These are phyloP conservation scores for Aptenodytes patagonicus DNA, from an alignment of 2,113 vertebrate genomes.

Conservation along the genomic window DNA sequence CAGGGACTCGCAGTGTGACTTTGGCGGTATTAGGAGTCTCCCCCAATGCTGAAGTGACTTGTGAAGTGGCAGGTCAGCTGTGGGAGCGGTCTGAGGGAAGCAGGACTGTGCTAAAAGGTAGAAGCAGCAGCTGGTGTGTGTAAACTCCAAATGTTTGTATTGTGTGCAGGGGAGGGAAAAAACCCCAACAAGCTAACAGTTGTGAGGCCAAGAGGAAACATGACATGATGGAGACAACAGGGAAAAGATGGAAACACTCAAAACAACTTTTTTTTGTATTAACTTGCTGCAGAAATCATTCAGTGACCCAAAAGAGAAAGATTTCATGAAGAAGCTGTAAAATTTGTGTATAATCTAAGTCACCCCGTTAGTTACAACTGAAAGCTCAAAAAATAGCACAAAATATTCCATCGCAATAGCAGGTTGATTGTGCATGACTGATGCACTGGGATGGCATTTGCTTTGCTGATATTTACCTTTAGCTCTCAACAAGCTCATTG, in stretches of 20 bases:
- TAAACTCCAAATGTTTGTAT: neutral
- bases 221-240: fast-evolving
- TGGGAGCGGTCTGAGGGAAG: neutral
- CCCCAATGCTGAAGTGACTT: neutral
- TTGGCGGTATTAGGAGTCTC: neutral
- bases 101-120: neutral
- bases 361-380: neutral
- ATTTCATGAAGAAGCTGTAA: neutral
- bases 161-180: neutral
- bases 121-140: neutral
- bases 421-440: neutral
- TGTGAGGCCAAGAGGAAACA: neutral
- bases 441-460: neutral
- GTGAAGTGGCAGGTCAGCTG: neutral
- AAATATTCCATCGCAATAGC: neutral
- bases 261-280: neutral
- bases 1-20: neutral
- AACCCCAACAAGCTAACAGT: too few relatives aligned
- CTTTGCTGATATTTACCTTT: neutral
- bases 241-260: neutral
- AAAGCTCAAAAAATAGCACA: neutral
- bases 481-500: neutral
- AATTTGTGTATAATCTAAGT: neutral
- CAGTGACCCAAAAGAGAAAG: neutral
- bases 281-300: neutral